phyloP scores from a whole-genome alignment of 2,888 invertebrate genomes.

The Apotomis turbidana region DNA sequence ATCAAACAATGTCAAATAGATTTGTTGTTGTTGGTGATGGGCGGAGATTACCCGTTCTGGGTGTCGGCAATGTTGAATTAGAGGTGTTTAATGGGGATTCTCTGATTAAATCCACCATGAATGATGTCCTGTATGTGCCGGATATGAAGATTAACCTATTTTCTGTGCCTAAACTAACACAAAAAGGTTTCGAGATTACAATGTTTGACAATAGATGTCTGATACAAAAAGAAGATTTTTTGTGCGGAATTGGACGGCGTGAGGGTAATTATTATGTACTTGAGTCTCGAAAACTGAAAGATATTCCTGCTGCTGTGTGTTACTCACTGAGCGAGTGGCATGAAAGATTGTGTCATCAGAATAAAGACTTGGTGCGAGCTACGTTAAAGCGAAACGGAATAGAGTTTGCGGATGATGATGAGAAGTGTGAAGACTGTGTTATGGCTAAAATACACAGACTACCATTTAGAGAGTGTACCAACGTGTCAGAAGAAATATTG shows the following conservation, averaged over 20 bases:
- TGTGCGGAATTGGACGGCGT: neutral
- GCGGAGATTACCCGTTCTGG: neutral
- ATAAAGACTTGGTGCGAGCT: no score
- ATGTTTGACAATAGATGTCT: neutral
- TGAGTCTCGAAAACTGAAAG: no score
- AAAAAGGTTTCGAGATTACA: neutral
- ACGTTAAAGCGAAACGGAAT: no score
- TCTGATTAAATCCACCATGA: conserved; percentile 8
- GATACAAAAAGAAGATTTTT: neutral
- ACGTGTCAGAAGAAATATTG: no score
- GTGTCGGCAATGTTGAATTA: neutral
- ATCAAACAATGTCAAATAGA: neutral
- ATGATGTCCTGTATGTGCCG: conserved; percentile 20
- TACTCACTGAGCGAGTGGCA: no score
- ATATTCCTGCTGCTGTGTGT: no score
- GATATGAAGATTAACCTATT: conserved; percentile 26
- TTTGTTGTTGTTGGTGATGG: neutral
- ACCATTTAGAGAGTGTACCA: neutral
- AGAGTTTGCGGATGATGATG: no score
- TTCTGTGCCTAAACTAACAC: conserved; percentile 11
- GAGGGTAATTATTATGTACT: neutral
- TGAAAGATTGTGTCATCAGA: no score
- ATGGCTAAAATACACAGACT: conserved; percentile 11
- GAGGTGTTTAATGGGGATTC: conserved; percentile 2
- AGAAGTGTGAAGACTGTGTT: no score